Percentiles rank a stretch among this genome's conserved stretches.
Evolutionary conservation across 1,140 invertebrate genomes (phyloP).

Genomic region (Leguminivora glycinivorella): DNA sequence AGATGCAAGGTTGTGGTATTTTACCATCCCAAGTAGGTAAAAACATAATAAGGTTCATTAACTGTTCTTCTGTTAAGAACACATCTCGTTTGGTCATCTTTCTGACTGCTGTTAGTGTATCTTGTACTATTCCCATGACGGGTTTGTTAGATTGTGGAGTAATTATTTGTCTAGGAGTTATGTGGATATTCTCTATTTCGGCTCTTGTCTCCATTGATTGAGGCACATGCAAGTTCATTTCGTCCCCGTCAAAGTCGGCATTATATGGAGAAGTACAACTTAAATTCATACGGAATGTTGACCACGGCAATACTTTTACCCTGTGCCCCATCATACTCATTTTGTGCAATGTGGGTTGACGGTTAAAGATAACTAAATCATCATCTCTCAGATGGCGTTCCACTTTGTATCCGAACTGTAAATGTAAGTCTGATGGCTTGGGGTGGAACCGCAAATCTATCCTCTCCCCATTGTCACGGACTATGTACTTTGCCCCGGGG

Average conservation of each 20-base stretch:
- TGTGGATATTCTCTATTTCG: slow-evolving; percentile 98
- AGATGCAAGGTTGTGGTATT: slow-evolving; percentile 98
- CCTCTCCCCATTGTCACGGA: slow-evolving; percentile 98
- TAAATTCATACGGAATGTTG: slow-evolving; percentile 94
- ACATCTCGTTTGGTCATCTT: slow-evolving; percentile 99
- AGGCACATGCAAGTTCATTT: slow-evolving; percentile 99
- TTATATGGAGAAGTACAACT: slow-evolving; percentile 99
- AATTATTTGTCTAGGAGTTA: slow-evolving; percentile 98
- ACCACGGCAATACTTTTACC: slow-evolving; percentile 96
- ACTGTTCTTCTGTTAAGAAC: slow-evolving; percentile 97
- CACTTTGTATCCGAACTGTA: slow-evolving; percentile 98
- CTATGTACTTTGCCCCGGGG: slow-evolving; percentile 99
- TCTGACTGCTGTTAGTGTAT: slow-evolving; percentile 97
- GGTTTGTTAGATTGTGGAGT: slow-evolving; percentile 98
- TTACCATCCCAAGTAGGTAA: slow-evolving; percentile 99
- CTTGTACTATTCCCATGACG: slow-evolving; percentile 99
- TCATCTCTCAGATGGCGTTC: slow-evolving; percentile 97
- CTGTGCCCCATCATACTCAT: slow-evolving; percentile 99
- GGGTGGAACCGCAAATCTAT: slow-evolving; percentile 99
- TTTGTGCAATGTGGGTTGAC: slow-evolving; percentile 98
- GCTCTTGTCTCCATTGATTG: slow-evolving; percentile 99
- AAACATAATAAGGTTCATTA: slow-evolving; percentile 99
- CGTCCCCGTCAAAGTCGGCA: slow-evolving; percentile 99
- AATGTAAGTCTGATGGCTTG: slow-evolving; percentile 97
- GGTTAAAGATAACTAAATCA: slow-evolving; percentile 98